Evolutionary conservation across 1,140 invertebrate genomes (phyloP), one percentile per base, ranked within the genome.

Genomic region (Drosophila pruinosa): DNA sequence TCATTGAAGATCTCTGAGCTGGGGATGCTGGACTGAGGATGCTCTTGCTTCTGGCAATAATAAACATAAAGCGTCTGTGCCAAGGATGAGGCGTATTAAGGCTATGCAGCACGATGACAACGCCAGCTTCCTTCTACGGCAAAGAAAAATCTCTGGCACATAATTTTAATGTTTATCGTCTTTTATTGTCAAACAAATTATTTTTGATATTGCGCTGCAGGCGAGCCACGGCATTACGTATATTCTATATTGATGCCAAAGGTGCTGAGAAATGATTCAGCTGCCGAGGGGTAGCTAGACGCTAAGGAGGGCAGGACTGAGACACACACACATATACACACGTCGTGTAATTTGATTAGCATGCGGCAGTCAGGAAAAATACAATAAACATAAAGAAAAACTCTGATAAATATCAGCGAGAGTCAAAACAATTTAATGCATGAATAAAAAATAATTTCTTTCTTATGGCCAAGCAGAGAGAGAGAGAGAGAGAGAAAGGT

Each of bases 131-230:
- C 24, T 22, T 19, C 43, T 41, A 19, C 15, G 14, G 17, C 21
- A 6, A 82, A 82, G 15, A 17, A 28, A 82, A 82, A 83, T 83
- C 70, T 81, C 77, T 78, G 67, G 71, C 63, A 88, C 82, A 90
- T 90, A 88, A 90, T 90, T 90, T 88, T 90, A 88, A 90, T 89
- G 88, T 90, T 89, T 90, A 90, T 90, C 88, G 79, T 90, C 88
- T 89, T 90, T 89, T 89, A 90, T 90, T 90, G 88, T 90, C 88
- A 89, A 90, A 88, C 88, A 90, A 90, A 90, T 90, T 90, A 90
- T 90, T 90, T 90, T 90, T 88, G 76, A 89, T 89, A 89, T 79
- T 72, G 63, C 59, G 88, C 88, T 88, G 79, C 79, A 90, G 86
- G 80, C 80, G 56, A 65, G 34, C 45, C 34, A 54, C 17, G 59